A percentile compares a stretch with the other conserved stretches of the same genome.
These are phyloP conservation scores for Masnerella sp. DNA, from an alignment of 2,888 invertebrate species.

Conservation along the genomic window DNA sequence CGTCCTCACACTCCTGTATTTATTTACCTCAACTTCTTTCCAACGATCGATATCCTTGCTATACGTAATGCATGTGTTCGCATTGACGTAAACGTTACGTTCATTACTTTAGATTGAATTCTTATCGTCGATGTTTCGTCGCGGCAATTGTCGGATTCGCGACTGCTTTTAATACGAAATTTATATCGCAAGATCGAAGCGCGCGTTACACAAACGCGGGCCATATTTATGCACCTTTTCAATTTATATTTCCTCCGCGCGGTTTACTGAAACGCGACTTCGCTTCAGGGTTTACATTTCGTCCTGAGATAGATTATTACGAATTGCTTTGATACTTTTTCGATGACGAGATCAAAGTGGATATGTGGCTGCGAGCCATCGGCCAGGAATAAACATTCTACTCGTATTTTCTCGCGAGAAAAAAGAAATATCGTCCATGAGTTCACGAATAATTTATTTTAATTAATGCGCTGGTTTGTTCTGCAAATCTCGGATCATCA, in stretches of 20 bases:
- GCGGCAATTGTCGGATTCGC: too few species aligned
- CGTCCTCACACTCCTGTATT: too few species aligned
- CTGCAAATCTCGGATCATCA: too few species aligned
- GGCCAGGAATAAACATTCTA: constrained; percentile 11
- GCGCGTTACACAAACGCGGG: constrained; percentile 6
- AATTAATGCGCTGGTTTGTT: too few species aligned
- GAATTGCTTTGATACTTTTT: constrained; percentile 34
- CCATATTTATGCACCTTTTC: constrained; percentile 30
- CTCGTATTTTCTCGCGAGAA: constrained; percentile 1
- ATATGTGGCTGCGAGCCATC: constrained; percentile 11
- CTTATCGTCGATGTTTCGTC: constrained; percentile 2
- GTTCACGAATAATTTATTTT: constrained; percentile 7
- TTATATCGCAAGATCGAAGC: constrained; percentile 4
- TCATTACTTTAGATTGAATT: constrained; percentile 24
- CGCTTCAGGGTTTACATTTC: constrained; percentile 29
- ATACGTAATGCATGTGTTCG: constrained; percentile 30
- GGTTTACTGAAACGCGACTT: constrained; percentile 17
- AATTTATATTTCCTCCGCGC: constrained; percentile 19
- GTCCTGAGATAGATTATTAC: constrained; percentile 32
- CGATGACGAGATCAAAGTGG: constrained; percentile 15
- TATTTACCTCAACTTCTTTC: too few species aligned
- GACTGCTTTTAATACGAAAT: constrained; percentile 14
- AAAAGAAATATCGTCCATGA: constrained; percentile 7
- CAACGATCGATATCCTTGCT: too few species aligned
- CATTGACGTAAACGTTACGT: too few species aligned